Evolutionary conservation across 2,113 vertebrate species (phyloP), one percentile per base, ranked within the genome.

Genomic region (Collichthys lucidus): DNA sequence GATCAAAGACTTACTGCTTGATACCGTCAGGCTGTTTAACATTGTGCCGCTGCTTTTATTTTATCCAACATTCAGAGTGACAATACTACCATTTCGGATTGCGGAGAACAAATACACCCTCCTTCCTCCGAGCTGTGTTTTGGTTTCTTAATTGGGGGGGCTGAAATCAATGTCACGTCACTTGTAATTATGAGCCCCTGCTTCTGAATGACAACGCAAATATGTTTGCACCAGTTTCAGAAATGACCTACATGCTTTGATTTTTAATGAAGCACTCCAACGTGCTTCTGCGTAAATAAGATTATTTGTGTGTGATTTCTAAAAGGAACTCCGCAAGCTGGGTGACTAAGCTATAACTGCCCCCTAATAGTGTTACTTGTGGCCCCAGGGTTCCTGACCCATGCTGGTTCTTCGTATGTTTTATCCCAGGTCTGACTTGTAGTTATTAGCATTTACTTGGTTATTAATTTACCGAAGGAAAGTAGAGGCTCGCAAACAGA

Each of bases 201-300:
- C 75, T 44, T 80, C 46, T 29, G 19, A 79, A 83, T 24, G 79
- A 88, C 73, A 77, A 82, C 20, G 72, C 76, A 83, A 82, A 88
- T 77, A 53, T 67, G 73, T 62, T 67, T 62, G 79, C 46, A 26
- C 73, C 44, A 35, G 31, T 76, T 74, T 79, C 22, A 35, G 15
- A 74, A 82, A 74, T 77, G 84, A 83, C 90, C 90, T 68, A 89
- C 82, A 88, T 90, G 77, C 77, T 79, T 77, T 80, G 86, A 83
- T 77, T 85, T 84, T 84, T 83, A 80, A 86, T 84, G 69, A 84
- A 82, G 81, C 65, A 4, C 50, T 46, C 60, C 53, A 42, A 3
- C n/a, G 50, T 35, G 50, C 44, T 16, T 79, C 2, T 22, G 44
- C 14, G 57, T 74, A 77, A 76, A 79, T 69, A 77, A 15, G 19